A percentile compares a stretch with the other conserved stretches of the same genome.
Evolutionary conservation across 2,888 invertebrate genomes (phyloP).

Genomic region (Pseudoips prasinana): DNA sequence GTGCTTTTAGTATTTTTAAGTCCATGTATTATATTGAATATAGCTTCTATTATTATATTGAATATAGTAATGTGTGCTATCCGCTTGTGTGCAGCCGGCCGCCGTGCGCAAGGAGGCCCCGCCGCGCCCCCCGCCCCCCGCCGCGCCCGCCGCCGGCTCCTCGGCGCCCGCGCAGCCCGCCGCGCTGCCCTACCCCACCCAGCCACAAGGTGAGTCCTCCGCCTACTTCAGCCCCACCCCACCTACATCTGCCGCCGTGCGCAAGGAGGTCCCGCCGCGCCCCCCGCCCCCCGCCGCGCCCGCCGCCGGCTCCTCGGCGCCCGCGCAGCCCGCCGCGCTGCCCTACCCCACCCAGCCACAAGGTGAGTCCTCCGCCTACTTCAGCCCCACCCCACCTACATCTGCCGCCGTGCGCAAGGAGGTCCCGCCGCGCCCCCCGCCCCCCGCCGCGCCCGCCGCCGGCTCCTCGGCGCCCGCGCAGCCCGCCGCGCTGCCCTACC

Average conservation of each 20-base stretch:
- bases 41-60: no score
- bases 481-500: slow-evolving; percentile 49
- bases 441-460: slow-evolving; percentile 52
- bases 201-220: neutral
- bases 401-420: slow-evolving; percentile 37
- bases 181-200: slow-evolving; percentile 40
- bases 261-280: slow-evolving; percentile 48
- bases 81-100: slow-evolving; percentile 35
- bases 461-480: no score
- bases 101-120: slow-evolving; percentile 46
- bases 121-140: slow-evolving; percentile 43
- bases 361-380: no score
- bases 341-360: slow-evolving; percentile 12
- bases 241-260: slow-evolving; percentile 29
- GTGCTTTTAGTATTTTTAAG: no score
- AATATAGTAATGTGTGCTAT: no score
- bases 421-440: slow-evolving; percentile 46
- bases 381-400: no score
- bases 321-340: no score
- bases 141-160: slow-evolving; percentile 47
- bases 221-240: no score
- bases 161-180: no score
- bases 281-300: slow-evolving; percentile 50
- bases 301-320: no score
- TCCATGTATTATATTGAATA: no score